phyloP scores from a whole-genome alignment of 2,888 invertebrate species.

The Syrista parreyssii region DNA sequence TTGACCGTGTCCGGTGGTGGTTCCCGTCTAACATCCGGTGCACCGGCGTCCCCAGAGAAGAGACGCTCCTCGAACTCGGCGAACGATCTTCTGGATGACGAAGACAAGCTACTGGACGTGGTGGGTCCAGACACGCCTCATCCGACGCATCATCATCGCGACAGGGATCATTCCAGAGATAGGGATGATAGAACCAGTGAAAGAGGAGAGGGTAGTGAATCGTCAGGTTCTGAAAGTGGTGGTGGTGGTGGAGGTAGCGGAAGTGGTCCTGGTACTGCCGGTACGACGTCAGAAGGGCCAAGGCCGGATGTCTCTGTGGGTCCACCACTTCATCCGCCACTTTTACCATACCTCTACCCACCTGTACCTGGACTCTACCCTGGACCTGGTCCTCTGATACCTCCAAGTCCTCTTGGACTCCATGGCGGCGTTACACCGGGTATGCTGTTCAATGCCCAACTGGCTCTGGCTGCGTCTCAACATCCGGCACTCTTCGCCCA shows the following conservation, averaged over 20 bases:
- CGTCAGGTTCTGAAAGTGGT: conserved; percentile 69
- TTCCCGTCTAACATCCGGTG: conserved; percentile 58
- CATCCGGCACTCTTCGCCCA: conserved; percentile 81
- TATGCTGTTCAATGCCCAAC: conserved; percentile 88
- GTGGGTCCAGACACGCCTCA: conserved; percentile 89
- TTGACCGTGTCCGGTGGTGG: conserved; percentile 64
- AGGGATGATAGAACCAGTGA: conserved; percentile 61
- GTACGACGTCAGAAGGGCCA: conserved; percentile 71
- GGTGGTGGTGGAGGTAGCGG: conserved; percentile 66
- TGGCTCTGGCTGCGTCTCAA: conserved; percentile 84
- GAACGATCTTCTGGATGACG: conserved; percentile 74
- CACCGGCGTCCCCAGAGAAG: conserved; percentile 62
- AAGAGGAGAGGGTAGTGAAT: conserved; percentile 61
- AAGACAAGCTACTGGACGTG: conserved; percentile 87
- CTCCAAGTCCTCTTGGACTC: conserved; percentile 74
- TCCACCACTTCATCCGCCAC: conserved; percentile 91
- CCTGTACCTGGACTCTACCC: conserved; percentile 83
- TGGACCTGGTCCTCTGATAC: conserved; percentile 75
- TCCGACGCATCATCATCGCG: conserved; percentile 67
- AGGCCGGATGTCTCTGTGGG: conserved; percentile 95
- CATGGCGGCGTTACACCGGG: conserved; percentile 83
- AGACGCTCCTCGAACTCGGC: conserved; percentile 58
- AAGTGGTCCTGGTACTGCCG: conserved; percentile 63
- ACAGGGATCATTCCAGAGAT: conserved; percentile 60
- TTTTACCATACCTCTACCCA: conserved; percentile 93